Evolutionary conservation across 2,797 vertebrate genomes (phyloP), one percentile per base, ranked within the genome.

Genomic region (Thalassophryne amazonica): DNA sequence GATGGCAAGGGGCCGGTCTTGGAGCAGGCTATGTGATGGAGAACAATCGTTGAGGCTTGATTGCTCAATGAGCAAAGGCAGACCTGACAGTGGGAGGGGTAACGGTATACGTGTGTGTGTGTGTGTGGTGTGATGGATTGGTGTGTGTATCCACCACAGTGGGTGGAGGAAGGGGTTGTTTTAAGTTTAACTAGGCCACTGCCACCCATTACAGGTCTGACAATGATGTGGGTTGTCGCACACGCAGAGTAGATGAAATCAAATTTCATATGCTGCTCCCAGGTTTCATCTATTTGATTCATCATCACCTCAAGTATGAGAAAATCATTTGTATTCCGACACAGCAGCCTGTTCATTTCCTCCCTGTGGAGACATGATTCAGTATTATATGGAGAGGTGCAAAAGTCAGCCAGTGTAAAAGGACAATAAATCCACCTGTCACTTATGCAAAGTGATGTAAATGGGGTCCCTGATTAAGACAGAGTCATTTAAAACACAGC

Each of bases 361-460:
- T 83, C 78, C 76, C 80, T 13, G 65, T 31, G 78, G 83, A 55
- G 68, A 78, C 73, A 87, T 86, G 85, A 87, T 85, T 86, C 84
- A 83, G 80, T 83, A 69, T 87, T 84, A 85, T 86, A 79, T 79
- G 83, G 71, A 84, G 72, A 83, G 86, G 82, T 80, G 86, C 86
- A 83, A 71, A 73, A 84, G 86, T 83, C 81, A 76, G 81, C 70
- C 77, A 11, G 81, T 76, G 86, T 86, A 86, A 83, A 80, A 85
- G 80, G 72, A 81, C 80, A 77, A 88, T 91, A 88, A 90, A 91
- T 91, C 86, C 83, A 76, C 58, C 85, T 86, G 88, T 88, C 88
- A 89, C 83, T 87, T 90, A 91, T 89, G 88, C 85, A 90, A 90
- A 91, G 83, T 79, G 77, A 89, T 91, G 90, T 89, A 90, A 90